These are phyloP conservation scores for Phodopus roborovskii DNA, from an alignment of 2,113 vertebrate genomes.

Conservation along the genomic window DNA sequence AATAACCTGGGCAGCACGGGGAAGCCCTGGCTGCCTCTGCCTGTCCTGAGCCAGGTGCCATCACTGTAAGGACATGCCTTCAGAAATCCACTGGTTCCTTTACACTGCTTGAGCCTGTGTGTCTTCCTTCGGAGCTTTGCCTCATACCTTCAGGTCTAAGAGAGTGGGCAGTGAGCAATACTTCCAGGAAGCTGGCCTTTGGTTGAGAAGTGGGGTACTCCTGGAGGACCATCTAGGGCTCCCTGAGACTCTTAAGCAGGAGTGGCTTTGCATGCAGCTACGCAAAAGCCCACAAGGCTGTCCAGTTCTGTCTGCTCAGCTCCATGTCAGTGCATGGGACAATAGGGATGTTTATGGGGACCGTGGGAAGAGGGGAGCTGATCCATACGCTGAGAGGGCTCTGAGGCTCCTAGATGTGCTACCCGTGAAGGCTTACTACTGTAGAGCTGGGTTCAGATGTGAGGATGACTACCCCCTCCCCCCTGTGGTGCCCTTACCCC, in stretches of 20 bases:
- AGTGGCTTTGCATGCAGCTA: background rate
- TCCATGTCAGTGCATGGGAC: background rate
- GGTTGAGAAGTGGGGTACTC: background rate
- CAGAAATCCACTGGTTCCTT: constrained; percentile 60
- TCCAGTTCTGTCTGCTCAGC: background rate
- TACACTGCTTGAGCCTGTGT: background rate
- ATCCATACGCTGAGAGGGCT: fast-evolving
- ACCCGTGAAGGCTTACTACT: background rate
- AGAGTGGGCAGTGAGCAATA: background rate
- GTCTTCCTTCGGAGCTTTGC: constrained; percentile 60
- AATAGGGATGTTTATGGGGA: no score
- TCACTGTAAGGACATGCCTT: constrained; percentile 59
- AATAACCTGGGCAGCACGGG: background rate
- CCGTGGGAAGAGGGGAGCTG: background rate
- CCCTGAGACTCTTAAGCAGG: background rate
- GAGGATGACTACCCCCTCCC: background rate
- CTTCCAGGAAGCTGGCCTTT: background rate
- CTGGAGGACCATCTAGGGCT: background rate
- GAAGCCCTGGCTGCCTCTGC: background rate
- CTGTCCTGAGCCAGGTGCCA: constrained; percentile 19
- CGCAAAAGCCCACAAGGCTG: background rate
- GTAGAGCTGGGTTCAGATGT: no score
- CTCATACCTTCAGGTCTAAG: background rate
- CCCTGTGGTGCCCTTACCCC: background rate
- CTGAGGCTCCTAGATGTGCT: background rate